Conservation (phyloP, 2,113 vertebrate species). For the Dasypus novemcinctus region DNA sequence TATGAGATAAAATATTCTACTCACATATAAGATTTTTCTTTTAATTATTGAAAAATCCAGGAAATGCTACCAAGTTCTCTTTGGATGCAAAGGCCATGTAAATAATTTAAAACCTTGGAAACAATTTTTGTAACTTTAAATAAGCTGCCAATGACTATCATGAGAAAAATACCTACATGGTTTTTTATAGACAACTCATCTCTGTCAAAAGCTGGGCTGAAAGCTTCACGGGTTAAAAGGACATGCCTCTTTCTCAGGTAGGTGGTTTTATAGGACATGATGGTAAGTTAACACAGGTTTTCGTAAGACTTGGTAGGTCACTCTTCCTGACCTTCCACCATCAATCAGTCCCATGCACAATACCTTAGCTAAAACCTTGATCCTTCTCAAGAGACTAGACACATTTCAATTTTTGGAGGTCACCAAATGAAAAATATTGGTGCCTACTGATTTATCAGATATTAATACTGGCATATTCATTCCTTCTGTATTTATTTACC, state of each 20-base stretch:
- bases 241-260: neutral
- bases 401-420: neutral
- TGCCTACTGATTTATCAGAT: neutral
- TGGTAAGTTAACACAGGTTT: neutral
- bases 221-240: neutral
- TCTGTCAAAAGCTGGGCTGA: neutral
- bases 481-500: constrained; percentile 42
- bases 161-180: neutral
- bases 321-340: neutral
- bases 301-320: rapidly evolving
- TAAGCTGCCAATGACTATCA: neutral
- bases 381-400: neutral
- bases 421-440: neutral
- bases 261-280: neutral
- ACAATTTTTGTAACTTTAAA: neutral
- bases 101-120: neutral
- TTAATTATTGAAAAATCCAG: neutral
- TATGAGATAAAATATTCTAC: neutral
- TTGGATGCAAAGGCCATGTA: neutral
- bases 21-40: neutral
- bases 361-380: neutral
- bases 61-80: neutral
- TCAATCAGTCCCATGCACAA: neutral
- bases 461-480: neutral
- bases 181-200: neutral